Evolutionary conservation across 1,140 invertebrate species (phyloP), one percentile per base, ranked within the genome.

Genomic region (Akabosia matsudoensis): DNA sequence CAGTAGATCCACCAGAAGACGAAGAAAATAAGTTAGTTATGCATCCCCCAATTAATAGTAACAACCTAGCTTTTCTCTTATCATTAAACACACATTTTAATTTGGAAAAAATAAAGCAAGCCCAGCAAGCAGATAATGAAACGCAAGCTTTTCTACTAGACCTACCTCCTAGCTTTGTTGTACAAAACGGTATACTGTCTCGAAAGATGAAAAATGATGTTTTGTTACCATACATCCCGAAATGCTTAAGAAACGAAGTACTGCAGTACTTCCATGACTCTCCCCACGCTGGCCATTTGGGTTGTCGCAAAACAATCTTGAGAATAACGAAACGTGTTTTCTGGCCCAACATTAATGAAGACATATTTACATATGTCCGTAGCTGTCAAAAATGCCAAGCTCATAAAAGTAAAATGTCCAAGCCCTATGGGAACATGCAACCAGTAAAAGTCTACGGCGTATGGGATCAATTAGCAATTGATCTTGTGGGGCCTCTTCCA

Each of bases 401-500:
- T 18, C 22, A 28, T 16, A 77, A 77, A 74, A 74, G 67, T 26
- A 70, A 52, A 1, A 73, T 22, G 22, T 1, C 45, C 0, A 73
- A 77, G 67, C 70, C 37, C 22, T 33, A 28, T 1, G 78, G 64
- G 3, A 22, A 33, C 51, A 26, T 76, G 16, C 51, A 72, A 34
- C 73, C 61, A 33, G 52, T 70, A 13, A 24, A 61, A 24, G 74
- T 67, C 34, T 4, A 33, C 18, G 70, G 74, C 30, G 79, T 75
- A 37, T 82, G 82, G 82, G 79, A 82, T 28, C 70, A 56, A 10
- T 16, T 82, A n/a, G 77, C 82, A 16, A 37, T 80, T 7, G 80
- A 82, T 78, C 51, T 82, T 0, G 77, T 83, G 31, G 82, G 82
- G 2, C 79, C 79, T n/a, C 76, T 82, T 30, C 82, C 82, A 4